These are phyloP conservation scores for Cryptoleucopteryx plumbea DNA, from an alignment of 2,113 vertebrate genomes.

Conservation along the genomic window DNA sequence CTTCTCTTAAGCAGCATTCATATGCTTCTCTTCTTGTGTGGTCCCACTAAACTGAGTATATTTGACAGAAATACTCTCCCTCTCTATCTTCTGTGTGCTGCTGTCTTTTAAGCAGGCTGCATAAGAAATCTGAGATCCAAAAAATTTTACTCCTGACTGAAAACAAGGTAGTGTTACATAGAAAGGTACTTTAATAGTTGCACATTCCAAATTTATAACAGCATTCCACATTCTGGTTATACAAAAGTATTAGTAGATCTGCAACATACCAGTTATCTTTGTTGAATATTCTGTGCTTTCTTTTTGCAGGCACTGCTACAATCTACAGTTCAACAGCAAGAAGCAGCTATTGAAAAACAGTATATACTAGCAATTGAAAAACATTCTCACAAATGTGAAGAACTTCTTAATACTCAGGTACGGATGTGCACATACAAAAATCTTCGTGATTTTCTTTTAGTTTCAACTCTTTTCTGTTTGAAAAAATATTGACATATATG, in stretches of 20 bases:
- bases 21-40: constrained; percentile 74
- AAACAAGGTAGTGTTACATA: constrained; percentile 31
- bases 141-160: constrained; percentile 10
- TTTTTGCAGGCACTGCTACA: constrained; percentile 73
- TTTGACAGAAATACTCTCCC: constrained; percentile 55
- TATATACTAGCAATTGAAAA: constrained; percentile 74
- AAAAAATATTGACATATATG: neutral
- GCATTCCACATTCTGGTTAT: constrained; percentile 1
- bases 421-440: neutral
- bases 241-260: neutral
- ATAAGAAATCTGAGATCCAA: constrained; percentile 40
- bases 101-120: constrained; percentile 39
- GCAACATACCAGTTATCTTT: neutral
- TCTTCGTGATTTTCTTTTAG: neutral
- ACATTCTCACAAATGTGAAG: constrained; percentile 76
- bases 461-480: neutral
- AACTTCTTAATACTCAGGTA: constrained; percentile 78
- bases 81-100: constrained; percentile 57
- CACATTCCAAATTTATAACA: constrained; percentile 6
- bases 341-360: constrained; percentile 73
- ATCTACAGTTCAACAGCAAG: constrained; percentile 72
- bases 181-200: constrained; percentile 13
- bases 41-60: constrained; percentile 62
- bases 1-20: constrained; percentile 55
- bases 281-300: neutral